Evolutionary conservation across 2,797 vertebrate genomes (phyloP), one percentile per base, ranked within the genome.

Genomic region (Chelon auratus): DNA sequence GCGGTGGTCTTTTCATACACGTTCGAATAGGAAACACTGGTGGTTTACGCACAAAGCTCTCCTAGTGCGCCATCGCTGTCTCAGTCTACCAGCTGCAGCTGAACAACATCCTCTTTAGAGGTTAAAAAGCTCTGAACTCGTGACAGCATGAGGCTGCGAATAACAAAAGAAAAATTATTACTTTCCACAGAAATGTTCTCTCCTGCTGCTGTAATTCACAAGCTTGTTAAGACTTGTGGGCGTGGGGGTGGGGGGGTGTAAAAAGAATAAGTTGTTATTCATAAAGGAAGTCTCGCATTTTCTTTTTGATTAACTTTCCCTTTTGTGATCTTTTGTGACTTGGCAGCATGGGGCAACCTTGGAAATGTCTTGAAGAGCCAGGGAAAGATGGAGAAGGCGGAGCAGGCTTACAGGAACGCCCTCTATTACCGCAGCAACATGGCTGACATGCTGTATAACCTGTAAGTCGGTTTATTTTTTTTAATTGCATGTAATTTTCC

Each of bases 361-460:
- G 98, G 98, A 92, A 99, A 99, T 87, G 97, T 99, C 88, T 94
- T 99, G 88, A 99, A 99, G 94, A 99, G 97, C 95, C 98, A 99
- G 92, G 96, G 95, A 79, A 96, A 99, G 92, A 96, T 99, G 94
- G 91, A 94, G 40, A 96, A 97, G 94, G 98, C 98, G 20, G 98
- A 99, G 87, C 95, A 87, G 83, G 97, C 98, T 30, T 99, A 99
- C 87, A 96, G 98, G 89, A 99, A 98, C 69, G 97, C 98, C 81
- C 95, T 99, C 82, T 97, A 97, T 92, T 99, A 98, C 89, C 96
- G 98, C 76, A 98, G 97, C 93, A 99, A 99, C 95, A 99, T 99
- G 98, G 98, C 98, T 2, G 98, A 99, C 92, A 99, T 99, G 98
- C 96, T 99, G 86, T 99, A 99, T 87, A 99, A 99, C 93, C 94